Evolutionary conservation across 2,888 invertebrate genomes (phyloP).

Genomic region (Sabatieria punctata): DNA sequence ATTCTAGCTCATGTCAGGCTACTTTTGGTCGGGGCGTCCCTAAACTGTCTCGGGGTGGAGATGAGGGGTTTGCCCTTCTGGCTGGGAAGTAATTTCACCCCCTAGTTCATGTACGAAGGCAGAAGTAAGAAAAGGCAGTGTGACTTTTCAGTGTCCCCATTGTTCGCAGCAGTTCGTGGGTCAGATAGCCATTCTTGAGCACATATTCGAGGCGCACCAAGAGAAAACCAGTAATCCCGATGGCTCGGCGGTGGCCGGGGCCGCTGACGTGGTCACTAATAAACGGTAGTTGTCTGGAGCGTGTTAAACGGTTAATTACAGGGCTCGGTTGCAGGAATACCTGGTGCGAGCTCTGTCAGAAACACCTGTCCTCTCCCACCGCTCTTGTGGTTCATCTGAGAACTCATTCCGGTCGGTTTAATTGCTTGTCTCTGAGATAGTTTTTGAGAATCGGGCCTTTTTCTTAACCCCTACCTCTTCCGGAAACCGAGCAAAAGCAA

Average conservation of each 20-base stretch:
- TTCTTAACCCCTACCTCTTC: not conserved
- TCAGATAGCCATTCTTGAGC: constrained; percentile 7
- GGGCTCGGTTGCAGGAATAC: constrained; percentile 3
- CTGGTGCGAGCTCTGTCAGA: constrained; percentile 9
- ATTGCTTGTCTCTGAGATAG: no score
- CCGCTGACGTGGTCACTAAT: no score
- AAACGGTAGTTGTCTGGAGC: not conserved
- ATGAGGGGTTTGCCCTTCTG: no score
- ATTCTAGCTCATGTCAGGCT: no score
- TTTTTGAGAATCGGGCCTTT: not conserved
- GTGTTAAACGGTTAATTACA: not conserved
- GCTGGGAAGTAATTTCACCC: no score
- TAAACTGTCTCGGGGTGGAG: no score
- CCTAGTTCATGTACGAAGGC: no score
- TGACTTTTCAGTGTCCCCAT: constrained; percentile 4
- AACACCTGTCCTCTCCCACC: constrained; percentile 9
- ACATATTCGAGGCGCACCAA: constrained; percentile 5
- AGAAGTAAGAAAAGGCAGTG: no score
- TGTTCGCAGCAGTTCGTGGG: not conserved
- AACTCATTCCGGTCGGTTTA: constrained; percentile 13
- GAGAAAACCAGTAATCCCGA: no score
- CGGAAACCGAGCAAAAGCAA: not conserved
- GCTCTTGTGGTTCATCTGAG: constrained; percentile 12
- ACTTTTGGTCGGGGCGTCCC: no score
- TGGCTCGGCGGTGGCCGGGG: no score